phyloP scores from a whole-genome alignment of 2,888 invertebrate genomes.

The Thecophora atra region DNA sequence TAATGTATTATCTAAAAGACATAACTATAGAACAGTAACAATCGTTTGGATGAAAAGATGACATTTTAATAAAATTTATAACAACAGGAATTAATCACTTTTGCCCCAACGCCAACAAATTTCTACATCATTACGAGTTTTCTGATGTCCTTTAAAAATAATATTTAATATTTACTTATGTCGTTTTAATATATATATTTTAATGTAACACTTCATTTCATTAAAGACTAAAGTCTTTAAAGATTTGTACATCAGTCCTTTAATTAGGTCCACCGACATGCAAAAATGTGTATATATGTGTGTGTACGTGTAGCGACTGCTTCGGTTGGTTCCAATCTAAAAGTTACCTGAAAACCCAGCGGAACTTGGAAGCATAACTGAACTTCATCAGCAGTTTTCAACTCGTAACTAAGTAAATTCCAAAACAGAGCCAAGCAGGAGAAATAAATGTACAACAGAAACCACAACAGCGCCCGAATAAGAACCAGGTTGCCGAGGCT shows the following conservation, averaged over 20 bases:
- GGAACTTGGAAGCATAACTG: slow-evolving; percentile 9
- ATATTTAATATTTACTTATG: too few species aligned
- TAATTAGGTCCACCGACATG: too few species aligned
- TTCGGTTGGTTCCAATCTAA: neutral
- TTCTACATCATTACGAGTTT: too few species aligned
- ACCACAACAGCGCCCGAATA: neutral
- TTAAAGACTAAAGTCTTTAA: too few species aligned
- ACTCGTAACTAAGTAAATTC: slow-evolving; percentile 22
- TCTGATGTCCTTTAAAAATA: too few species aligned
- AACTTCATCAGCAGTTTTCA: slow-evolving; percentile 36
- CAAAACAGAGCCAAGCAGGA: neutral
- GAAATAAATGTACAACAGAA: neutral
- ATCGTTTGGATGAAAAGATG: too few species aligned
- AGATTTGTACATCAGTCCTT: too few species aligned
- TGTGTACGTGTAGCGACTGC: neutral
- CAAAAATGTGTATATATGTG: neutral
- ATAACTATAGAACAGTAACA: neutral
- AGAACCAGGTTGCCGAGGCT: neutral
- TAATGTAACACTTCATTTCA: too few species aligned
- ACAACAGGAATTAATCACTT: too few species aligned
- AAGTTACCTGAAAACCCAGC: neutral
- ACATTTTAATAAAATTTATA: neutral
- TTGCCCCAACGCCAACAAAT: too few species aligned
- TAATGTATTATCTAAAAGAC: too few species aligned
- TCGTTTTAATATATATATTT: too few species aligned